These are phyloP conservation scores for cattle (Bos taurus) DNA, from an alignment of 2,113 vertebrate species.

Conservation along the genomic window ARS-UCD2.0 NC_037333.1:9669501-9670000, in stretches of 20 bases:
- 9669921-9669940: background rate
- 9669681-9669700: background rate
- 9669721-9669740: background rate
- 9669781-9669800: background rate
- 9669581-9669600: background rate
- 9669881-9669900: background rate
- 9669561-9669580: background rate
- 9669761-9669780: background rate
- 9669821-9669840: background rate
- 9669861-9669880: background rate
- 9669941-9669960: background rate
- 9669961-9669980: background rate
- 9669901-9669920: background rate
- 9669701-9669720: background rate
- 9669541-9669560: background rate
- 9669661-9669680: background rate
- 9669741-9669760: background rate
- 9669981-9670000: background rate
- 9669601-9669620: background rate
- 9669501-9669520: background rate
- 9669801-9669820: background rate
- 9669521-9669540: background rate
- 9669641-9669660: background rate
- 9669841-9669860: background rate
- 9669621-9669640: background rate